Evolutionary conservation across 2,113 vertebrate species (phyloP), one percentile per base, ranked within the genome.

Genomic region (Atlantisia rogersi): DNA sequence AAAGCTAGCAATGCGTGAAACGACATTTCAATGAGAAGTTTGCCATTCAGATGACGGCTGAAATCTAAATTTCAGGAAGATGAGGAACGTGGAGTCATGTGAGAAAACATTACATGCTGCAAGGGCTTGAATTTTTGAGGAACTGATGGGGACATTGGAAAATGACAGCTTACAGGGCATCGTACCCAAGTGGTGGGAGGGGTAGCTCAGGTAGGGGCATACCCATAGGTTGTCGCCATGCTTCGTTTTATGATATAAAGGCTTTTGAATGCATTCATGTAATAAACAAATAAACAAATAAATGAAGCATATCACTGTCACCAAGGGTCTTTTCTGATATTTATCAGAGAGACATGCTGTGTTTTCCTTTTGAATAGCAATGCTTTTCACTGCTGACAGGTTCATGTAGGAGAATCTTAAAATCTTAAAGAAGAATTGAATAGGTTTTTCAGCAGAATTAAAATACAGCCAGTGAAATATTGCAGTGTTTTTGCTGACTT

Each of bases 61-160:
- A 95, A 92, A 94, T 94, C 86, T 92, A 84, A 78, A 95, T 94
- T 94, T 96, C 63, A 32, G 6, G 2, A 71, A 62, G 83, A 88
- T 40, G 42, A 84, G 58, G 52, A 82, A 17, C 0, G 0, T 59
- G n/a, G 55, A 82, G 71, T 86, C 84, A 77, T 2, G 3, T 75
- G 69, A 64, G 25, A 26, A 92, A 52, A 76, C 5, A 22, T 76
- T 62, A 48, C 14, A 11, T 75, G 48, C 28, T 42, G 28, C 15
- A 69, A 71, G 28, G 44, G 28, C 39, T 79, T 79, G 73, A 68
- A 83, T 78, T 75, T 82, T 69, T 82, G 79, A 92, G 25, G 21
- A 31, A 62, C 62, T 50, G 73, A 44, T 50, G 14, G 2, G 46
- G 53, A 58, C 37, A 58, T 91, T 88, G 78, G 32, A 68, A 84